phyloP scores from a whole-genome alignment of 1,140 invertebrate species.

The Grapholita molesta region DNA sequence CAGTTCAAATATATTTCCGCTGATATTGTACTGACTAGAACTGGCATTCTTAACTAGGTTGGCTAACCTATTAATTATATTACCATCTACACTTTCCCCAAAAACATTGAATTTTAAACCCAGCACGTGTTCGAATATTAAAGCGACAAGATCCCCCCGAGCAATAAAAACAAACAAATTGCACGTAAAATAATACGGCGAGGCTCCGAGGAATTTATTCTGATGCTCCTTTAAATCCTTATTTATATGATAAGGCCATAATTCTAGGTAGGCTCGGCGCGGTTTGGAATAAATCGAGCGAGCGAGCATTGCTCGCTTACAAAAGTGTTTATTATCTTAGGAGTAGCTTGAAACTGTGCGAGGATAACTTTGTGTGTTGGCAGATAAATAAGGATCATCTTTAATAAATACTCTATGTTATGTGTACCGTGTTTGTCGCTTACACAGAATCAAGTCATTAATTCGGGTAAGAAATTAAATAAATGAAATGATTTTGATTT shows the following conservation, averaged over 20 bases:
- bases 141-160: slow-evolving; percentile 24
- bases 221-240: slow-evolving; percentile 64
- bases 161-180: slow-evolving; percentile 68
- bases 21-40: no score
- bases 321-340: background rate
- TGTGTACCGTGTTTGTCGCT: no score
- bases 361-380: background rate
- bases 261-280: slow-evolving; percentile 32
- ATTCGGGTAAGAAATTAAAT: no score
- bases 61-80: background rate
- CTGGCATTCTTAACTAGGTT: no score
- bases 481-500: no score
- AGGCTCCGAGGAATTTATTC: slow-evolving; percentile 55
- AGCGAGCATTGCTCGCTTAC: background rate
- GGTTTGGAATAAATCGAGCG: background rate
- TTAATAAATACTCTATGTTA: no score
- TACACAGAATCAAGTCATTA: no score
- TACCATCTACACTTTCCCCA: background rate
- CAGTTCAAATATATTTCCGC: no score
- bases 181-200: slow-evolving; percentile 64
- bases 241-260: slow-evolving; percentile 71
- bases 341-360: background rate
- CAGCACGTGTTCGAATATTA: slow-evolving; percentile 32
- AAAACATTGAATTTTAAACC: slow-evolving; percentile 32
- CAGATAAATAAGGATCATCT: no score